Evolutionary conservation across 2,113 vertebrate species (phyloP), one percentile per base, ranked within the genome.

Genomic region (zebrafish (Danio rerio)): DNA sequence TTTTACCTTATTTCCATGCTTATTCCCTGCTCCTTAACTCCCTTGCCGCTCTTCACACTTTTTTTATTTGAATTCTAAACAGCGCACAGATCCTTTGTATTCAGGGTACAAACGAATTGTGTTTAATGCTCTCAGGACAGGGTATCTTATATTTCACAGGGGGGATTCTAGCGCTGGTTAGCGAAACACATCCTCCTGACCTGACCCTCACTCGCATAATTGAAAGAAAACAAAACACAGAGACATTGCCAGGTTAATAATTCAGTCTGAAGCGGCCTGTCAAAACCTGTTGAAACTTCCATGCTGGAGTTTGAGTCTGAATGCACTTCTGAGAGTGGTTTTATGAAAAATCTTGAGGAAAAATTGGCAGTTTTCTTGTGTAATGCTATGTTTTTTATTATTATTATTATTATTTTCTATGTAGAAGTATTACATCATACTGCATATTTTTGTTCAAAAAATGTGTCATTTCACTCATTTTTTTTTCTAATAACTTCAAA

Each of bases 1-100:
- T 89, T 90, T 87, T 78, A 72, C 86, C 84, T 90, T 83, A 87
- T 92, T 92, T 91, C 90, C 92, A 92, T 91, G 88, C 86, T 84
- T 87, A 90, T 93, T 91, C 90, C 91, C 89, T 82, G 87, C 53
- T 61, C 52, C 83, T 85, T 86, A 86, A 83, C 83, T 53, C 81
- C 72, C 85, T 80, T 70, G 53, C 87, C 45, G 84, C 82, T 85
- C 80, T 92, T 93, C 89, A 91, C 91, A 91, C 88, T 83, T 90
- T 77, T 31, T 31, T 84, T 84, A 91, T 91, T 90, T 91, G 91
- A 90, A 92, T 93, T 91, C 90, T 80, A 92, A 94, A 85, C 90
- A 84, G 85, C 84, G 84, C 63, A 56, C 73, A 10, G 21, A 55
- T 87, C 89, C 88, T 92, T 92, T 92, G 90, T 93, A 87, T 76